Evolutionary conservation across 2,888 invertebrate genomes (phyloP).

Genomic region (Synanthedon vespiformis): DNA sequence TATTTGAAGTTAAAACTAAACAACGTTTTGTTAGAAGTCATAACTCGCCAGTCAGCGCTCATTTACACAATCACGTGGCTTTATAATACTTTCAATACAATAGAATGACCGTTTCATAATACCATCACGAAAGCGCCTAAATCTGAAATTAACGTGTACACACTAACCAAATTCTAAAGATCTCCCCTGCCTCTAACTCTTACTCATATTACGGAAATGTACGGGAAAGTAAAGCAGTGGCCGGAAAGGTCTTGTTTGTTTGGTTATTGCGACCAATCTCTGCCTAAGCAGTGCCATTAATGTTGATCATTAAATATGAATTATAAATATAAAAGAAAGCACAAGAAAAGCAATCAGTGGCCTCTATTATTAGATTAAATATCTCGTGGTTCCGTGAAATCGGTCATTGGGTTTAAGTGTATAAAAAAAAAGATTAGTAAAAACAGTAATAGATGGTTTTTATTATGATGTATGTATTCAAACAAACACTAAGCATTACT

Average conservation of each 20-base stretch:
- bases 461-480: no score
- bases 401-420: not conserved
- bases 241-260: slow-evolving; percentile 20
- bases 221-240: slow-evolving; percentile 13
- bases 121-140: slow-evolving; percentile 60
- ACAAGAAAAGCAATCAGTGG: slow-evolving; percentile 60
- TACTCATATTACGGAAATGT: slow-evolving; percentile 1
- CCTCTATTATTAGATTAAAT: slow-evolving; percentile 61
- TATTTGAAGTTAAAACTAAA: slow-evolving; percentile 5
- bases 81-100: slow-evolving; percentile 48
- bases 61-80: slow-evolving; percentile 52
- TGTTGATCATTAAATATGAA: slow-evolving; percentile 69
- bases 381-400: slow-evolving; percentile 34
- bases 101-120: slow-evolving; percentile 52
- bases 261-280: slow-evolving; percentile 29
- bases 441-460: no score
- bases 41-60: slow-evolving; percentile 30
- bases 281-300: slow-evolving; percentile 60
- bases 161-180: slow-evolving; percentile 28
- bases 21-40: slow-evolving; percentile 11
- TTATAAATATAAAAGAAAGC: slow-evolving; percentile 68
- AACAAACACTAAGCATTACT: no score
- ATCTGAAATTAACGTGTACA: slow-evolving; percentile 66
- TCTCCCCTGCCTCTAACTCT: slow-evolving; percentile 5
- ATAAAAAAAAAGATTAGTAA: not conserved